A percentile compares a stretch with the other conserved stretches of the same genome.
Evolutionary conservation across 2,113 vertebrate species (phyloP).

Genomic region (Henicopernis longicauda): DNA sequence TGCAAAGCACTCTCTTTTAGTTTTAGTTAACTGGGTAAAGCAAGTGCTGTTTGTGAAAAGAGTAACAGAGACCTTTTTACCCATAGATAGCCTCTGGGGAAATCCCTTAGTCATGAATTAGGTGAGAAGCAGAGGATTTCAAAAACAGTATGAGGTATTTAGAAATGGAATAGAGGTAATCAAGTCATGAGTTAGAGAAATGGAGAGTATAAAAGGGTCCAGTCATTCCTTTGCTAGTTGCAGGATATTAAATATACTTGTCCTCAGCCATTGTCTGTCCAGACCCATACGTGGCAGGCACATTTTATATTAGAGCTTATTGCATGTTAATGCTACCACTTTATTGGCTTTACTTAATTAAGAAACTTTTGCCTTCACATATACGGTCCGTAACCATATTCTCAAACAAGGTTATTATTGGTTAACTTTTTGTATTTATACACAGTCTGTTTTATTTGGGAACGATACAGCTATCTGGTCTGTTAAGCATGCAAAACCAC

Average conservation of each 20-base stretch:
- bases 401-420: background rate
- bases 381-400: background rate
- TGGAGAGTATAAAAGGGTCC: background rate
- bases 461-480: background rate
- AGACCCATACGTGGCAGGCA: background rate
- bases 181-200: background rate
- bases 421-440: background rate
- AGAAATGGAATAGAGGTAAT: conserved; percentile 39
- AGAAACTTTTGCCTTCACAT: background rate
- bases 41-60: conserved; percentile 50
- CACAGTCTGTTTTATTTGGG: background rate
- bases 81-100: conserved; percentile 47
- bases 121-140: conserved; percentile 50
- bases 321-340: conserved; percentile 19
- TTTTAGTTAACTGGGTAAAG: conserved; percentile 13
- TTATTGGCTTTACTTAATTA: background rate
- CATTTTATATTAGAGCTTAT: conserved; percentile 10
- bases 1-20: background rate
- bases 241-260: background rate
- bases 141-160: conserved; percentile 17
- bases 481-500: background rate
- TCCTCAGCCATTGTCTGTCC: background rate
- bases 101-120: conserved; percentile 66
- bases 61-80: conserved; percentile 21
- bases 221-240: background rate